Conservation (phyloP, 2,888 invertebrate species). For the Dione juno region DNA sequence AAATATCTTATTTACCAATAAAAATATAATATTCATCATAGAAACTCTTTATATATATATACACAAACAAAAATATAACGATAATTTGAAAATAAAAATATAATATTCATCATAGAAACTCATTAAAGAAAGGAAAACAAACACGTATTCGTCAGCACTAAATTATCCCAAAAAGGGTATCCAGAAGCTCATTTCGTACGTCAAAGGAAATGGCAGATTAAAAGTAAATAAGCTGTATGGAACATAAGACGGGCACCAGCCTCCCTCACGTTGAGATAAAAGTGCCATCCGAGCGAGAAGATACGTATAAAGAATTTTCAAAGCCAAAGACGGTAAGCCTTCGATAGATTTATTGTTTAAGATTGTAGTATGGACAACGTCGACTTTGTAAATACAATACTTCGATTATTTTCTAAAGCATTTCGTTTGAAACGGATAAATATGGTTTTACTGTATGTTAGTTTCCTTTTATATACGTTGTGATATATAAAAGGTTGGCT, state of each 20-base stretch:
- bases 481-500: neutral
- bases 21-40: too few species aligned
- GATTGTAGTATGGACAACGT: constrained; percentile 60
- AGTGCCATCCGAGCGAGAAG: constrained; percentile 61
- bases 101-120: constrained; percentile 1
- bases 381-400: constrained; percentile 45
- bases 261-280: constrained; percentile 46
- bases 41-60: too few species aligned
- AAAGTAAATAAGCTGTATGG: constrained; percentile 45
- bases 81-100: too few species aligned
- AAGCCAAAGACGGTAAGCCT: constrained; percentile 52
- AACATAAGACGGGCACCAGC: constrained; percentile 33
- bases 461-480: neutral
- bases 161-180: constrained; percentile 41
- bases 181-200: constrained; percentile 42
- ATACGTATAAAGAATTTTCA: constrained; percentile 65
- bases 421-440: constrained; percentile 8
- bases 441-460: constrained; percentile 6
- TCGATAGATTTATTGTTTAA: constrained; percentile 71
- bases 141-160: constrained; percentile 13
- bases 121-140: constrained; percentile 12
- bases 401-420: constrained; percentile 38
- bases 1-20: too few species aligned
- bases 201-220: constrained; percentile 45
- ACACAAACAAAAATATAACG: too few species aligned